Conservation (phyloP, 2,113 vertebrate genomes). For the Apteryx mantelli region DNA sequence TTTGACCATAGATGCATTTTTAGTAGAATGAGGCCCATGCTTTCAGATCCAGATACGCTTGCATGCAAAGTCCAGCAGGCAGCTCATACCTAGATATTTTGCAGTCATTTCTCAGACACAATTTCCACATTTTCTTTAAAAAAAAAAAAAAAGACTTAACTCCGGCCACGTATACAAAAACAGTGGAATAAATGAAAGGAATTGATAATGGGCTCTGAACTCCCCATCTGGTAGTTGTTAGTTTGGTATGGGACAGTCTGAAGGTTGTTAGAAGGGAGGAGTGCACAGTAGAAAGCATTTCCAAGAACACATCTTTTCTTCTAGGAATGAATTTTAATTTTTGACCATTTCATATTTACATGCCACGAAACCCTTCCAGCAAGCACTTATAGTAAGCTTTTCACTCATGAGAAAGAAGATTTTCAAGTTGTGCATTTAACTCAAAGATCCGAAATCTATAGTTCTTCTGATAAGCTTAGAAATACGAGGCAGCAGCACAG, state of each 20-base stretch:
- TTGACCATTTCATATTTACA: not conserved
- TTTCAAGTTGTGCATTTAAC: not conserved
- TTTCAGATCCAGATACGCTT: not conserved
- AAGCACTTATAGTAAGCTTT: not conserved
- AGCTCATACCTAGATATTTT: not conserved
- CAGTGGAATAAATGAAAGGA: not conserved
- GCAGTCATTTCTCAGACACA: not conserved
- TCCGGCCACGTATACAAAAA: not conserved
- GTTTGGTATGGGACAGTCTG: not conserved
- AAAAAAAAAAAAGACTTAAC: not conserved
- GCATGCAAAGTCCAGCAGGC: not conserved
- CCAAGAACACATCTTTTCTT: not conserved
- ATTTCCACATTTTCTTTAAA: not conserved
- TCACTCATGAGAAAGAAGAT: not conserved
- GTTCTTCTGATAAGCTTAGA: not conserved
- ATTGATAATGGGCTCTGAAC: not conserved
- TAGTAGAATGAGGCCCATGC: not conserved
- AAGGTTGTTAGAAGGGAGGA: slow-evolving; percentile 24
- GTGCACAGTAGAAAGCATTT: not conserved
- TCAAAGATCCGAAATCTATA: not conserved
- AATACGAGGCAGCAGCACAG: not conserved
- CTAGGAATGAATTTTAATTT: slow-evolving; percentile 12
- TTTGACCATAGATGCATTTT: not conserved
- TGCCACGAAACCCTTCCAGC: not conserved
- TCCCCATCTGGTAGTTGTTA: slow-evolving; percentile 3